These are phyloP conservation scores for Drosophila infuscata DNA, from an alignment of 2,888 invertebrate genomes.

Conservation along the genomic window DNA sequence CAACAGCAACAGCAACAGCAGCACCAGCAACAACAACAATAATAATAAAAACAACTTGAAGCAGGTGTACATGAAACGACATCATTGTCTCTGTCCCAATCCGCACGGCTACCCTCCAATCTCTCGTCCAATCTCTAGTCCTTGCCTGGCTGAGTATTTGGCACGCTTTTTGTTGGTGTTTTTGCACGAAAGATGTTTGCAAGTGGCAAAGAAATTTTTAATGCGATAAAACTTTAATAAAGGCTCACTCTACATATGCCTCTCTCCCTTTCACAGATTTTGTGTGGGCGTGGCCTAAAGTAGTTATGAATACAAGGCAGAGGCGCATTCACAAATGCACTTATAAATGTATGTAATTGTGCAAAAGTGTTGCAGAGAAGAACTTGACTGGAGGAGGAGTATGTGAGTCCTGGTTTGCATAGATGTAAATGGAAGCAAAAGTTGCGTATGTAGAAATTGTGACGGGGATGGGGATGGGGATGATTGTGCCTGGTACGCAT, in stretches of 20 bases:
- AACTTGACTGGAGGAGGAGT: constrained; percentile 1
- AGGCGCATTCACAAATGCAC: constrained; percentile 73
- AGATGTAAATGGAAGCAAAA: constrained; percentile 57
- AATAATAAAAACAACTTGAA: constrained; percentile 77
- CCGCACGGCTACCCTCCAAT: constrained; percentile 20
- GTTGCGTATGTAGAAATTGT: constrained; percentile 39
- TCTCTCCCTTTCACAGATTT: not conserved
- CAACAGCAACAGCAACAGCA: constrained; percentile 42
- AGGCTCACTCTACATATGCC: constrained; percentile 59
- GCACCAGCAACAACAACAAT: constrained; percentile 29
- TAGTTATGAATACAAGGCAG: constrained; percentile 74
- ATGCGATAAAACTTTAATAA: constrained; percentile 82
- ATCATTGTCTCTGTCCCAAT: constrained; percentile 67
- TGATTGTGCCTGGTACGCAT: constrained; percentile 40
- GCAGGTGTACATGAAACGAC: constrained; percentile 79
- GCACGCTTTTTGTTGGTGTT: constrained; percentile 65
- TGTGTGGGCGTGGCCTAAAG: constrained; percentile 67
- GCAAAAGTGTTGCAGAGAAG: constrained; percentile 68
- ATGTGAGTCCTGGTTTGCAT: not conserved
- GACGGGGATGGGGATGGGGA: not conserved
- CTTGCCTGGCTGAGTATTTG: constrained; percentile 70
- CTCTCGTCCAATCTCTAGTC: constrained; percentile 49
- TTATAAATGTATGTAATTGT: constrained; percentile 82
- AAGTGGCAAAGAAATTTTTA: constrained; percentile 74
- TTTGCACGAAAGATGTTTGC: constrained; percentile 74